Evolutionary conservation across 2,113 vertebrate species (phyloP), one percentile per base, ranked within the genome.

Genomic region (Progne subis): DNA sequence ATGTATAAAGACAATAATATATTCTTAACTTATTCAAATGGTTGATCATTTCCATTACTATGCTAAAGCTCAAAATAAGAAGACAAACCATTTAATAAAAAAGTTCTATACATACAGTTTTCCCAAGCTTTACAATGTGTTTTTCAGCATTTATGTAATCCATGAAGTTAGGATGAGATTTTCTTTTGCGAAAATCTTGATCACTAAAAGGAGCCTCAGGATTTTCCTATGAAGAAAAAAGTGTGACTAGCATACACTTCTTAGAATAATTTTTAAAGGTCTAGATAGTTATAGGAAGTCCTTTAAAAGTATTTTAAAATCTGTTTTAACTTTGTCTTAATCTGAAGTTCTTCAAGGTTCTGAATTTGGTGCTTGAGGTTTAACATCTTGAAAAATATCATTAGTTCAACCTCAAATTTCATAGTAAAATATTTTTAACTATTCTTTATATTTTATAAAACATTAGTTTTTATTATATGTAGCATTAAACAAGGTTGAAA

Each of bases 71-170:
- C 4, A n/a, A 71, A 74, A 32, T 57, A 61, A 81, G 68, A 71
- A 34, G 18, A 75, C 1, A 44, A 78, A 91, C 5, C 4, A 74
- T 82, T 64, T 53, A 34, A 67, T 19, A 6, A n/a, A 50, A 6
- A 57, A 21, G 12, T 31, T 56, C 8, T 78, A 82, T 74, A 98
- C 99, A 79, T 91, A 99, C 99, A 6, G 96, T 98, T 98, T 98
- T 99, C 6, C 99, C 99, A 75, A 98, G 94, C 96, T 99, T 99
- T 26, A 98, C 96, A 65, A 99, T 97, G 21, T 97, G 95, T 94
- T 98, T 99, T 96, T 99, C 99, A 60, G 98, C 96, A 90, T 98
- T 98, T 50, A 98, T 97, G 82, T 99, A 98, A 50, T 96, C 95
- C 46, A 95, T 79, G 94, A 99, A 99, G 88, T 97, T 98, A 20